Evolutionary conservation across 2,888 invertebrate genomes (phyloP), one percentile per base, ranked within the genome.

Genomic region (Rhingia rostrata): DNA sequence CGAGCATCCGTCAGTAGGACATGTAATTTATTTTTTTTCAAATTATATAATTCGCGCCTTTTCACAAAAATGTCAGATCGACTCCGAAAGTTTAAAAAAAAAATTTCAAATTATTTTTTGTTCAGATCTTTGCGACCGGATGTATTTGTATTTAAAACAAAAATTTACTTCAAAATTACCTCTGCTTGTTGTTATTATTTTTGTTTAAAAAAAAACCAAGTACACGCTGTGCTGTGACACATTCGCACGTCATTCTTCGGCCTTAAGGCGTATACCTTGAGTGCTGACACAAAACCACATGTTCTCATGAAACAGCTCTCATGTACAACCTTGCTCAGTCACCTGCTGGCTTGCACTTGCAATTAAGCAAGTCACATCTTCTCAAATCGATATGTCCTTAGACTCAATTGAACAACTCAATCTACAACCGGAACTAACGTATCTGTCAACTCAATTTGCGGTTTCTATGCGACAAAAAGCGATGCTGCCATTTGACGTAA

Each of bases 341-440:
- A 64, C 54, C 61, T 64, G 45, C 64, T 45, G 53, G 22, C 33
- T 58, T 30, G 67, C 67, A 69, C 33, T 58, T 74, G 43, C 53
- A 51, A 53, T 72, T 63, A 54, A 63, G 12, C 43, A 45, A 39
- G 39, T n/a, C 41, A 54, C 39, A 64, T 73, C 56, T 66, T 56
- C 35, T 22, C 41, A 33, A 43, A 58, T 56, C 47, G 39, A 56
- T 63, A 6, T 64, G 64, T 74, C 73, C 73, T 74, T 64, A 74
- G 47, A 64, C 47, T 64, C 64, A 74, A 74, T 74, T 74, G 39
- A 45, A 53, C 12, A 10, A 22, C 30, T 45, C 37, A 43, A 45
- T 69, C 22, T 22, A 22, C 67, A 61, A 54, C 61, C 77, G 77
- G 67, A 77, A 67, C 67, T 60, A 53, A 67, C 35, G 47, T 75